Evolutionary conservation across 2,888 invertebrate genomes (phyloP), one percentile per base, ranked within the genome.

Genomic region (Enchytraeus crypticus): DNA sequence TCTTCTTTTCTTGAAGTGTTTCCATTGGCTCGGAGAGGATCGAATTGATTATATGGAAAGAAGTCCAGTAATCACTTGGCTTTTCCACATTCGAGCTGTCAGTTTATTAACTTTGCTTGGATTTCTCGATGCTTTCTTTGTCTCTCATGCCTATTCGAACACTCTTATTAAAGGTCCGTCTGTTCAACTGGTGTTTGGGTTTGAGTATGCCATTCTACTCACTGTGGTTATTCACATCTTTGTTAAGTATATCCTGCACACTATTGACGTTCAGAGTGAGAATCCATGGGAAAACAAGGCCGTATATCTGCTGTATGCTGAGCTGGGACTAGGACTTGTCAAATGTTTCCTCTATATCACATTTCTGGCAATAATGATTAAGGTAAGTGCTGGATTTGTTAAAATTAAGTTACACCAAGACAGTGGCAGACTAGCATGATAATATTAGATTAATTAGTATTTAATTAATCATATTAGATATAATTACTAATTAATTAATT

Each of bases 211-310:
- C 65, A 92, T 98, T 76, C 83, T 99, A 56, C 83, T 96, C 61
- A 95, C 95, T 4, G 89, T 92, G 77, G 89, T 93, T 34, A 83
- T 89, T 59, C 96, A 95, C 80, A 92, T 93, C 63, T 84, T 88
- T 54, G 89, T 96, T 67, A 98, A 99, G 77, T 92, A 93, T 76
- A 82, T 88, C 29, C 81, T 90, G 34, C 93, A 95, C 77, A 86
- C 89, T 2, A 86, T 92, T 63, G 93, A 95, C 75, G 84, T 92
- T 5, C 87, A 88, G 73, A 88, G 88, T 81, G 93, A 97, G 75
- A 90, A 89, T 49, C 96, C 96, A 0, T 99, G 98, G 98, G 98
- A 99, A 79, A 93, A 92, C 79, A 99, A 99, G 80, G 96, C 97
- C 11, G 95, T 97, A 0, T 97, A 93, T 74, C 82, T 99, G 45